Base-by-base conservation (phyloP, 2,888 invertebrate species). In the Tupiocoris notatus region DNA sequence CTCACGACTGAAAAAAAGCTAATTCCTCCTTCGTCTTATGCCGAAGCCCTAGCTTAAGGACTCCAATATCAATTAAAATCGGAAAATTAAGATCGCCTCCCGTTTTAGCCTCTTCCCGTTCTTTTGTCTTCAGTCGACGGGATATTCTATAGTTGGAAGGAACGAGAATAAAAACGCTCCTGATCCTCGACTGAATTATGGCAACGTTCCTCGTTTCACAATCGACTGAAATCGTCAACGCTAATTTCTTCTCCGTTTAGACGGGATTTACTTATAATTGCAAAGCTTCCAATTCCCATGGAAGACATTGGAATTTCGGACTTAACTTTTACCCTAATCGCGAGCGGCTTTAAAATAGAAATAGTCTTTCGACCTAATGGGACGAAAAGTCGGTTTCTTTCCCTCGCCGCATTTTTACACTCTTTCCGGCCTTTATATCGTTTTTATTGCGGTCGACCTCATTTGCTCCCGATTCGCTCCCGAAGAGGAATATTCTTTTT, bases 401-500 rank as follows among this genome's bases (percentile, higher is more conserved):
- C 12, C 39, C 39, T 39, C 39, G 39, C 3, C 39, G 39, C n/a
- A 39, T 3, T 39, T 39, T 39, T 39, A 39, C 39, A 39, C 39
- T 39, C 39, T 39, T 39, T 39, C n/a, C n/a, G 39, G 39, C 6
- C 12, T 12, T 39, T 39, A 39, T 39, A 39, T 39, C 3, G 71
- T 71, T 71, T 71, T 71, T 71, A 71, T 71, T 20, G 62, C 71
- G 12, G 25, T 71, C 71, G 71, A 71, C 62, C 71, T 71, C 71
- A 71, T 71, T 71, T 71, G 61, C 25, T 62, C 18, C 57, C 61
- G 57, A 71, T 71, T 71, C 71, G 61, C 18, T 3, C 39, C 25
- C 20, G 61, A 57, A 23, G 58, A 12, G 39, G 71, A 25, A 71
- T 71, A 71, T 62, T 71, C 24, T 24, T 71, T 70, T 71, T 25